Percentiles rank a stretch among this genome's conserved stretches.
Evolutionary conservation across 2,888 invertebrate species (phyloP).

Genomic region (Diachrysia chrysitis): DNA sequence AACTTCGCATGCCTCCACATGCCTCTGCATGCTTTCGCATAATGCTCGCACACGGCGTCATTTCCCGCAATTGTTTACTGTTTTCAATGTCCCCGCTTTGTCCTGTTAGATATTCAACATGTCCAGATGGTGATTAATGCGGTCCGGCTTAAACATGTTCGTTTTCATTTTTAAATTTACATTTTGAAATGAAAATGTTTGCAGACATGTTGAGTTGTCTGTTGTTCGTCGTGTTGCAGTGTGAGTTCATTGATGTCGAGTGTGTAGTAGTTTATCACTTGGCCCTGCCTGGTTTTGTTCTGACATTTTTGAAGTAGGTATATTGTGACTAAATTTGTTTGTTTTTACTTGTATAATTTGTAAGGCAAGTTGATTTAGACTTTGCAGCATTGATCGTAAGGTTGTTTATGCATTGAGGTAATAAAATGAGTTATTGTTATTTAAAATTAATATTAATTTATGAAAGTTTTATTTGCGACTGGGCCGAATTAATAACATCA

Average conservation of each 20-base stretch:
- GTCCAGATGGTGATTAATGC: constrained; percentile 57
- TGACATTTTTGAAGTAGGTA: constrained; percentile 12
- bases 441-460: too few species aligned
- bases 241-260: not conserved
- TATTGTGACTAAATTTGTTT: not conserved
- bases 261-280: constrained; percentile 17
- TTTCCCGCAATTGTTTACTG: constrained; percentile 51
- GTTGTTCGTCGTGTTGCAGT: constrained; percentile 21
- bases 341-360: not conserved
- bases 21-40: constrained; percentile 7
- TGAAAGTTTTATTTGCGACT: too few species aligned
- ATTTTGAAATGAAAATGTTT: constrained; percentile 60
- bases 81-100: constrained; percentile 47
- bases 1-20: constrained; percentile 9
- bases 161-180: constrained; percentile 56
- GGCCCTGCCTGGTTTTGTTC: constrained; percentile 24
- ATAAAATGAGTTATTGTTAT: too few species aligned
- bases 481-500: not conserved
- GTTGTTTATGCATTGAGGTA: too few species aligned
- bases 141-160: constrained; percentile 54
- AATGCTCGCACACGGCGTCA: constrained; percentile 27
- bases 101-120: constrained; percentile 53
- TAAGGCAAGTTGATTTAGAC: too few species aligned
- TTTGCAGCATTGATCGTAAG: too few species aligned
- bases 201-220: constrained; percentile 32